These are phyloP conservation scores for Andrena fulva DNA, from an alignment of 2,888 invertebrate genomes.

Conservation along the genomic window DNA sequence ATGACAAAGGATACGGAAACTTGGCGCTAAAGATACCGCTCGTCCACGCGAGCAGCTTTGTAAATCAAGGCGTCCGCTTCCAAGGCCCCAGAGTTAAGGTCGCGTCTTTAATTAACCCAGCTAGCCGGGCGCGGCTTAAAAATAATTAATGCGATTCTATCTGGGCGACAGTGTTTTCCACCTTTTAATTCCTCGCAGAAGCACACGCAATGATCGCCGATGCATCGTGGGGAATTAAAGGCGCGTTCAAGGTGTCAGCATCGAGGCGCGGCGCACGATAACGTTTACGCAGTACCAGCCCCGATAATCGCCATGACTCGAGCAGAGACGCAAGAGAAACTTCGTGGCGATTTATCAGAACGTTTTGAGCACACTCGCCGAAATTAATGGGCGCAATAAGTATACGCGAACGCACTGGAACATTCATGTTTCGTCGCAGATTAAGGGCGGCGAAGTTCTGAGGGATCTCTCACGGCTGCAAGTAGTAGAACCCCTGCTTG, in stretches of 20 bases:
- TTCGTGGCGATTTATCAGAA: conserved; percentile 31
- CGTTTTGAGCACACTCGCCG: neutral
- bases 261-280: conserved; percentile 27
- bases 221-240: neutral
- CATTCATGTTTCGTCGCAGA: conserved; percentile 18
- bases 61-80: conserved; percentile 21
- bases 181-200: neutral
- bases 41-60: conserved; percentile 2
- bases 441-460: conserved; percentile 2
- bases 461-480: neutral
- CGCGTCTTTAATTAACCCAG: conserved; percentile 56
- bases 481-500: conserved; percentile 34
- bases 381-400: conserved; percentile 39
- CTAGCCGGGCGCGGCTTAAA: conserved; percentile 39
- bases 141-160: conserved; percentile 49
- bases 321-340: conserved; percentile 1
- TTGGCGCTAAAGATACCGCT: conserved; percentile 41
- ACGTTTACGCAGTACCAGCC: neutral
- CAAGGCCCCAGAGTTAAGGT: conserved; percentile 54
- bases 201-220: neutral
- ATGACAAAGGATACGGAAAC: conserved; percentile 56
- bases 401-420: neutral
- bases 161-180: neutral
- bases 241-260: neutral
- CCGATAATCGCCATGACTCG: conserved; percentile 10